phyloP scores from a whole-genome alignment of 2,113 vertebrate genomes.

The Calidris pygmaea region DNA sequence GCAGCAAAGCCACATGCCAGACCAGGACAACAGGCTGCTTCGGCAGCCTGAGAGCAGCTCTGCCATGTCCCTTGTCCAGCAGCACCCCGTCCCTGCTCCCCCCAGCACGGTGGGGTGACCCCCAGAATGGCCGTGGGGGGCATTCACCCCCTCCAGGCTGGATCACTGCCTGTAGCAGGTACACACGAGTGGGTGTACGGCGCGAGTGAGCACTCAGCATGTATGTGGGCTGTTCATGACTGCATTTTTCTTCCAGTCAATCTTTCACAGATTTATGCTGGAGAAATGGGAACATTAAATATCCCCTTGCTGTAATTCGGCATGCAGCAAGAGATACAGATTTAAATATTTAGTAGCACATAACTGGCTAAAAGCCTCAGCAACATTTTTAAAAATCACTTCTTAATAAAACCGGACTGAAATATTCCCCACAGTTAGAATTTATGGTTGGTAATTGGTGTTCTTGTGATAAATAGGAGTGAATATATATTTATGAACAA shows the following conservation, averaged over 20 bases:
- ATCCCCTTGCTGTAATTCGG: conserved; percentile 68
- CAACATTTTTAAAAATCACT: conserved; percentile 65
- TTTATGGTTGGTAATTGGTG: conserved; percentile 5
- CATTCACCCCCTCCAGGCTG: background rate
- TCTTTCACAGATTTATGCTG: conserved; percentile 40
- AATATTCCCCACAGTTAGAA: conserved; percentile 42
- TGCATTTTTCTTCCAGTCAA: conserved; percentile 15
- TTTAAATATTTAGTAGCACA: conserved; percentile 76
- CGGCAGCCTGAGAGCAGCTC: background rate
- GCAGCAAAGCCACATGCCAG: background rate
- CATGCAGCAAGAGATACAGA: conserved; percentile 66
- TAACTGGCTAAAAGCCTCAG: conserved; percentile 64
- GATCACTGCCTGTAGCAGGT: accelerated
- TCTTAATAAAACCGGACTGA: conserved; percentile 49
- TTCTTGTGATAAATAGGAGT: conserved; percentile 36
- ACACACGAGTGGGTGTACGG: accelerated
- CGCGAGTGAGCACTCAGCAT: background rate
- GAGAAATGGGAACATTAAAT: conserved; percentile 61
- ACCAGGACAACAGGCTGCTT: background rate
- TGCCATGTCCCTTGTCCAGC: accelerated
- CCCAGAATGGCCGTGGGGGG: accelerated
- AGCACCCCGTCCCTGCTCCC: accelerated
- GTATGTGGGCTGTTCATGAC: background rate
- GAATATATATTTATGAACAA: background rate
- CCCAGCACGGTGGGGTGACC: accelerated